Evolutionary conservation across 2,797 vertebrate species (phyloP).

Genomic region (Tamandua tetradactyla): DNA sequence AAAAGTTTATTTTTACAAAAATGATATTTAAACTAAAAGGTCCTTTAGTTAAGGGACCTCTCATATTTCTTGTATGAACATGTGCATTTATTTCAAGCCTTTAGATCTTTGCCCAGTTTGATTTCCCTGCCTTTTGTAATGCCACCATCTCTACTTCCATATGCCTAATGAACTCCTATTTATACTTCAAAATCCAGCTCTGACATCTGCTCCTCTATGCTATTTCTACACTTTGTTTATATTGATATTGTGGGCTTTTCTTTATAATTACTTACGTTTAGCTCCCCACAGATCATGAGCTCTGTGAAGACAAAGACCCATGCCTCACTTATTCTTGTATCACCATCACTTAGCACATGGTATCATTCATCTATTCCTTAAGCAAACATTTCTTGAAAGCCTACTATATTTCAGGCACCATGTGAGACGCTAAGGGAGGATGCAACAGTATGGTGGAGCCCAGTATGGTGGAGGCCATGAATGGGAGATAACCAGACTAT

Average conservation of each 20-base stretch:
- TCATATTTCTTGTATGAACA: neutral
- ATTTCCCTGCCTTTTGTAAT: neutral
- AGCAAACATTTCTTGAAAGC: neutral
- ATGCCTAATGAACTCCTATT: neutral
- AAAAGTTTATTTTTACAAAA: neutral
- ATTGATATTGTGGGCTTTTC: neutral
- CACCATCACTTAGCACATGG: neutral
- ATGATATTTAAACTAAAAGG: neutral
- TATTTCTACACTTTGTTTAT: rapidly evolving
- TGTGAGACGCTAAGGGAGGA: neutral
- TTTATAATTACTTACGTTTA: neutral
- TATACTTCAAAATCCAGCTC: neutral
- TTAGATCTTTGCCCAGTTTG: too few species aligned
- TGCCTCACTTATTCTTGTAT: neutral
- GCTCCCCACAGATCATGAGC: neutral
- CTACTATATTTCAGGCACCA: neutral
- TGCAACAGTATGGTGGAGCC: neutral
- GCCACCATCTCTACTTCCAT: neutral
- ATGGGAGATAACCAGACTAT: constrained; percentile 15
- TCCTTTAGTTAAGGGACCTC: neutral
- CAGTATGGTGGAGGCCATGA: neutral
- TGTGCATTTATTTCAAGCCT: neutral
- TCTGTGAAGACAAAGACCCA: neutral
- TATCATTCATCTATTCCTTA: neutral
- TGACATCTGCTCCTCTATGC: neutral